Evolutionary conservation across 1,140 invertebrate species (phyloP), one percentile per base, ranked within the genome.

Genomic region (Coptotermes formosanus): DNA sequence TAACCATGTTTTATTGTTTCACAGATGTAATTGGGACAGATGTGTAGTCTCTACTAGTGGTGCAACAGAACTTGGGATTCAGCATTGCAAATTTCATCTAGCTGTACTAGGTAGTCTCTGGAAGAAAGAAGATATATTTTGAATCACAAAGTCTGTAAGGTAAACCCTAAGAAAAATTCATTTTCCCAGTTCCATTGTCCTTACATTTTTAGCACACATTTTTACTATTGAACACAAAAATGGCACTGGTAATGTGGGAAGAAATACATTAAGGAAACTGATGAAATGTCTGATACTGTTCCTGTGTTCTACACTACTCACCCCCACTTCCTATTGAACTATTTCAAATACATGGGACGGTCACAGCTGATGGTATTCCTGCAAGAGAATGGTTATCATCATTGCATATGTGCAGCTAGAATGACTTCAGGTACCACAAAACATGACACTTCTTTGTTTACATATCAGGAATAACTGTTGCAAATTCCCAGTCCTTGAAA

Each of bases 71-170:
- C 64, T 75, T n/a, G n/a, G 64, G 64, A 75, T n/a, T 75, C 64
- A 21, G 52, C 52, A 55, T 55, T 55, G 52, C 14, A 55, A 55
- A 21, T 55, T 19, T 75, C 64, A 75, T 25, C 64, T 75, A 75
- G 64, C 64, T n/a, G 64, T 75, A n/a, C 64, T 75, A 75, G 64
- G 64, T 75, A 75, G 64, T 75, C 64, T 75, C 64, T n/a, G 25
- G 64, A 75, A 75, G 64, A 75, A 75, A 75, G 64, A 75, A 75
- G 64, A 75, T 75, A 75, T 75, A 75, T 75, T 75, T 75, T 75
- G 64, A 75, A 75, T 75, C 64, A 30, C 64, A 75, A 75, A 75
- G n/a, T 75, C 64, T 75, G 64, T 75, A 75, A 75, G 64, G 64
- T 75, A 75, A 75, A 75, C 64, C 64, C 64, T 75, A 75, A 75